Evolutionary conservation across 2,888 invertebrate genomes (phyloP), one percentile per base, ranked within the genome.

Genomic region (Microchrysa polita): DNA sequence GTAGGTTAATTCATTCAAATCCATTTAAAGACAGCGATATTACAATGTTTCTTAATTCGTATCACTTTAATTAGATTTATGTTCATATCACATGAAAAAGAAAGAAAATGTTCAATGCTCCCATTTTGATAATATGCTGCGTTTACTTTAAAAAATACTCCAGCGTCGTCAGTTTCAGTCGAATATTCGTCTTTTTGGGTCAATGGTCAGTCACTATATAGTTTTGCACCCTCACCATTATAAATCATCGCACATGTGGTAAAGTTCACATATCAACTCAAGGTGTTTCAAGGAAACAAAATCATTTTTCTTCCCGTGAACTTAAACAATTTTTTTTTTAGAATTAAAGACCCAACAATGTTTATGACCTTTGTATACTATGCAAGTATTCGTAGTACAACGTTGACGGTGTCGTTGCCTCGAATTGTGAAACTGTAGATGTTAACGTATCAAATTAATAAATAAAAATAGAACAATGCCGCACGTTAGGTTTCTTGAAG

Each of bases 181-280:
- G 42, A 12, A 42, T 42, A 42, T 42, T 42, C 7, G 42, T 12
- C 12, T 40, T 61, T 61, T 61, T 40, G 40, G 61, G 61, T 61
- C 40, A 61, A 61, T 16, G 61, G 12, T 61, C 61, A n/a, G n/a
- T n/a, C n/a, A n/a, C n/a, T n/a, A n/a, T n/a, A n/a, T n/a, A n/a
- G n/a, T n/a, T n/a, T n/a, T 61, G 61, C 61, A 40, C 16, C 16
- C 18, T 61, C 61, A 61, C 40, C 61, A n/a, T n/a, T n/a, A 61
- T 27, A 23, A 27, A 14, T 59, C 23, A 59, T 12, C 27, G 23
- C 9, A 27, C 16, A 10, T n/a, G n/a, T n/a, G n/a, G n/a, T 22
- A 52, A 52, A 52, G 52, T 5, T 52, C 52, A 16, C 4, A 52
- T 16, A 9, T n/a, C 52, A 9, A 4, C 27, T 34, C 27, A 34